Percentiles rank a stretch among this genome's conserved stretches.
phyloP scores from a whole-genome alignment of 2,888 invertebrate species.

The Chrysolina oricalcia region DNA sequence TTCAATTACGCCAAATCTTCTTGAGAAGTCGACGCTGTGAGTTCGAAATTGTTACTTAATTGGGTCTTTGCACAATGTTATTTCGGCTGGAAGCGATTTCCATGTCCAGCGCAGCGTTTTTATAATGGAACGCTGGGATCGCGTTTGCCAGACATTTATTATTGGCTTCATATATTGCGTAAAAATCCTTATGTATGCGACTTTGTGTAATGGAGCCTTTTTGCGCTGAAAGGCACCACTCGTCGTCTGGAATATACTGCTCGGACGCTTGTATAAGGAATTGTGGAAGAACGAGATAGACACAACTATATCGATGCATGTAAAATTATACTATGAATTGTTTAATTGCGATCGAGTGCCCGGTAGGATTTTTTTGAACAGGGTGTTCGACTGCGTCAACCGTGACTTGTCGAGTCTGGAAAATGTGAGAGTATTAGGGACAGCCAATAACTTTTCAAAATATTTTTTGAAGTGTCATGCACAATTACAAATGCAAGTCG shows the following conservation, averaged over 20 bases:
- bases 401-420: too few relatives aligned
- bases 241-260: neutral
- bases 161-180: conserved; percentile 54
- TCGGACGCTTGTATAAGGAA: neutral
- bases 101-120: conserved; percentile 63
- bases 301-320: too few relatives aligned
- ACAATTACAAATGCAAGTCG: too few relatives aligned
- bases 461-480: too few relatives aligned
- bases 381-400: too few relatives aligned
- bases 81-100: conserved; percentile 62
- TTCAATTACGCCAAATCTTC: conserved; percentile 67
- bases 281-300: neutral
- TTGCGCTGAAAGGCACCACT: neutral
- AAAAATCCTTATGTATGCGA: conserved; percentile 48
- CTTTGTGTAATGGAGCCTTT: conserved; percentile 31
- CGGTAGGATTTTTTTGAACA: too few relatives aligned
- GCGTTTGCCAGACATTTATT: conserved; percentile 44
- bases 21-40: conserved; percentile 57
- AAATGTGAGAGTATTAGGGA: too few relatives aligned
- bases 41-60: conserved; percentile 51
- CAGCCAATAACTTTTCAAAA: too few relatives aligned
- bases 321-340: too few relatives aligned
- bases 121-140: conserved; percentile 56
- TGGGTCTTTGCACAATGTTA: conserved; percentile 60
- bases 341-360: too few relatives aligned